Evolutionary conservation across 1,140 invertebrate genomes (phyloP), one percentile per base, ranked within the genome.

Genomic region (Mesaphorura yosii): DNA sequence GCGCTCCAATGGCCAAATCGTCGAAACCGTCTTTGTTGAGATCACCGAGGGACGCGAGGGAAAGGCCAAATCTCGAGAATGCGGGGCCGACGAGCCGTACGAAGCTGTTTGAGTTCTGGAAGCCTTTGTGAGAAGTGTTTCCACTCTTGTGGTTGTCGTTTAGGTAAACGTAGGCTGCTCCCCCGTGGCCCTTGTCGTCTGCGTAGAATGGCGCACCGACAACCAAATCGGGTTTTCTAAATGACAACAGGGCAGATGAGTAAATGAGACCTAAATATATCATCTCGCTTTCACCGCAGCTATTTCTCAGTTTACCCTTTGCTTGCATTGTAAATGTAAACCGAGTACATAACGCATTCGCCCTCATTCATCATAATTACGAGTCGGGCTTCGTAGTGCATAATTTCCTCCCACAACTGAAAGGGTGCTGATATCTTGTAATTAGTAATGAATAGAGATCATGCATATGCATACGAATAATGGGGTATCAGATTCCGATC

Each of bases 1-100:
- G 91, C 22, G 90, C 89, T 17, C 91, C 91, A 48, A 95, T 79
- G 0, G 88, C 89, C 41, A 95, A 72, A 68, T 95, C 91, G 63
- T 86, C 83, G 65, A 78, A 89, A 0, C 82, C 81, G 68, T 95
- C 91, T 69, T 85, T 86, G 67, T 96, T 94, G 7, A 96, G 73
- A 69, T 96, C 91, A 28, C 88, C 88, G 22, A 89, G 69, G 65
- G 83, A 84, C 2, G 88, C 78, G 52, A 96, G 72, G 0, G 91
- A 76, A 58, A 91, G 81, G 4, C 89, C 89, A 69, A 91, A 94
- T 55, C 71, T 79, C 39, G 84, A 86, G 69, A 87, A 83, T 38
- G 72, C 66, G 46, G 79, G 76, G 2, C 85, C 84, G 10, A 78
- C 79, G 5, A 87, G 62, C 66, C 76, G 78, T 23, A 64, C 38